Evolutionary conservation across 1,140 invertebrate species (phyloP).

Genomic region (Cepaea nemoralis): DNA sequence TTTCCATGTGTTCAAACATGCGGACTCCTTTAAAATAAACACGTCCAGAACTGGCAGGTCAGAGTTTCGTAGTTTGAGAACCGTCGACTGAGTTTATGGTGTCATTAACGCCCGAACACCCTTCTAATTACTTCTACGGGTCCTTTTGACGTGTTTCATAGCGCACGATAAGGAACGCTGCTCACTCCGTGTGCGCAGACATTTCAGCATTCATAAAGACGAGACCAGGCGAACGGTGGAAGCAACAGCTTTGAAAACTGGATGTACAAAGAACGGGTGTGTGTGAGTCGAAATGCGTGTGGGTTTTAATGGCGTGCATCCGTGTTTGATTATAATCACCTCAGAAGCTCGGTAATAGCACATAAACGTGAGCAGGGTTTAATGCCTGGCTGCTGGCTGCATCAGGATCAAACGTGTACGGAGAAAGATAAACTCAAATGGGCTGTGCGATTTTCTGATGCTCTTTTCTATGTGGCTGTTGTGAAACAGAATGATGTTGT

Average conservation of each 20-base stretch:
- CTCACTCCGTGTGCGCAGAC: not conserved
- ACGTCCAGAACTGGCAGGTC: not conserved
- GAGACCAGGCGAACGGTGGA: not conserved
- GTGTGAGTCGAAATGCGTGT: conserved; percentile 4
- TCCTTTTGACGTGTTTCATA: not conserved
- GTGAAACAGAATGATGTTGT: not conserved
- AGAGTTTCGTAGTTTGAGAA: not conserved
- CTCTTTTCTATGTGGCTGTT: not conserved
- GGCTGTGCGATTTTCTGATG: not conserved
- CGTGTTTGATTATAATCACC: conserved; percentile 3
- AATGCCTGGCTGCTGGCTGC: not conserved
- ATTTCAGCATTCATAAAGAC: not conserved
- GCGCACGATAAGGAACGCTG: not conserved
- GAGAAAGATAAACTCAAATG: not conserved
- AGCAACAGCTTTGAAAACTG: not conserved
- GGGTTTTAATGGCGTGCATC: conserved; percentile 19
- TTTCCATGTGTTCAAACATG: too few relatives aligned
- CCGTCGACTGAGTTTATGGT: not conserved
- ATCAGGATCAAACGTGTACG: conserved; percentile 1
- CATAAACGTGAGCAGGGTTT: conserved; percentile 11
- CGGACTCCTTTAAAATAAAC: too few relatives aligned
- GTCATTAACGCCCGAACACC: not conserved
- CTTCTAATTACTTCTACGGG: conserved; percentile 8
- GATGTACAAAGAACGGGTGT: conserved; percentile 14
- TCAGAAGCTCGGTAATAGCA: not conserved